Evolutionary conservation across 2,888 invertebrate species (phyloP), one percentile per base, ranked within the genome.

Genomic region (Branchinecta sandiegonensis): DNA sequence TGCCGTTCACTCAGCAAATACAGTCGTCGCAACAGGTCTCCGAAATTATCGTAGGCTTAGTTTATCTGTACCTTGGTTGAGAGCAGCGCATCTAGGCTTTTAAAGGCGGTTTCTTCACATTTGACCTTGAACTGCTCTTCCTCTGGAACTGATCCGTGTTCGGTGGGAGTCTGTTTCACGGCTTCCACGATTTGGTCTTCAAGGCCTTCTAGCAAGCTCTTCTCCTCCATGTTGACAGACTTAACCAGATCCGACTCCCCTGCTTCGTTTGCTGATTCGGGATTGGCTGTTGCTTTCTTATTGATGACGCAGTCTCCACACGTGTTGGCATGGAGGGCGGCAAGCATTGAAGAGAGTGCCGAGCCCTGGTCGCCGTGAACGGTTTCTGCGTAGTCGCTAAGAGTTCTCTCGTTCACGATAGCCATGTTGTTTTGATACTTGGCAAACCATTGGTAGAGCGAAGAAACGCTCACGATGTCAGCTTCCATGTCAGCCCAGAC

Each of bases 361-460:
- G 65, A 13, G 17, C 65, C 67, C 48, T 69, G 67, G 10, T 63
- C 23, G 5, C 50, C 65, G 23, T 68, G 68, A 11, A 69, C 48
- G 37, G 65, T 68, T 8, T 69, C 69, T 13, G 68, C 69, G 65
- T 65, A 69, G 65, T 68, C 69, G 7, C 65, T 63, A n/a, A 69
- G 46, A 10, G 68, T 69, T 46, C 67, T 65, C 23, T 69, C 69
- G 56, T 69, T 69, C 17, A 69, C 69, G 4, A 69, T 14, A 50
- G 65, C 68, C 9, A 67, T 65, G 10, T 65, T 68, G 12, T 65
- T 46, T 47, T 69, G 69, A 47, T 69, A 69, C 9, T 65, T 63
- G 8, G 67, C 69, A 23, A 69, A 69, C 69, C 69, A 69, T 46
- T 69, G 67, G 56, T 67, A 50, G 4, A 68, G 67, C 11, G 64